Conservation (phyloP, 2,797 vertebrate species). For the Tokudaia tokunoshimensis region DNA sequence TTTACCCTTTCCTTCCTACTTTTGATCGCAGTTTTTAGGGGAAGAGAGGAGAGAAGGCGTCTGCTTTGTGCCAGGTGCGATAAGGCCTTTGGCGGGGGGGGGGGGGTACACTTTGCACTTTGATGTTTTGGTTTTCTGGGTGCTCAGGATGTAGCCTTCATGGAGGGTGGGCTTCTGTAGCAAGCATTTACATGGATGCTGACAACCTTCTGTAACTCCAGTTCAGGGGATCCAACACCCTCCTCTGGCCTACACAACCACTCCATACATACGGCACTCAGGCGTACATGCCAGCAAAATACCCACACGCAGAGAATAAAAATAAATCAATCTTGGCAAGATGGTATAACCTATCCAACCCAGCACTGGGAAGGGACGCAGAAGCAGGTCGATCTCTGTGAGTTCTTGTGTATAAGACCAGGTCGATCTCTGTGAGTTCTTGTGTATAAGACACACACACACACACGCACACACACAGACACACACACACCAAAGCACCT, state of each 20-base stretch:
- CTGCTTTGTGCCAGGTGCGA: neutral
- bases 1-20: neutral
- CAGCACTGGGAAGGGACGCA: neutral
- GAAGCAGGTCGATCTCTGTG: neutral
- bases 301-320: neutral
- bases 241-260: neutral
- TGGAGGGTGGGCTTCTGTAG: neutral
- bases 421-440: neutral
- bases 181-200: no score
- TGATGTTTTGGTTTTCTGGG: neutral
- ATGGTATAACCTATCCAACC: neutral
- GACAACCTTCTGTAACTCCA: neutral
- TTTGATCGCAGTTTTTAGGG: neutral
- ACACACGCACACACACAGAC: no score
- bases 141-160: neutral
- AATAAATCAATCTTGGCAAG: neutral
- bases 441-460: neutral
- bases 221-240: neutral
- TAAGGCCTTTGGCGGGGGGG: rapidly evolving
- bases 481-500: neutral
- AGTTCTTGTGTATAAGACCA: neutral
- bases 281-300: neutral
- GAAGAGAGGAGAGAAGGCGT: no score
- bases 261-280: neutral
- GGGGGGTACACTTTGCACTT: neutral